phyloP scores from a whole-genome alignment of 2,797 vertebrate genomes.

The Sarcophilus harrisii region DNA sequence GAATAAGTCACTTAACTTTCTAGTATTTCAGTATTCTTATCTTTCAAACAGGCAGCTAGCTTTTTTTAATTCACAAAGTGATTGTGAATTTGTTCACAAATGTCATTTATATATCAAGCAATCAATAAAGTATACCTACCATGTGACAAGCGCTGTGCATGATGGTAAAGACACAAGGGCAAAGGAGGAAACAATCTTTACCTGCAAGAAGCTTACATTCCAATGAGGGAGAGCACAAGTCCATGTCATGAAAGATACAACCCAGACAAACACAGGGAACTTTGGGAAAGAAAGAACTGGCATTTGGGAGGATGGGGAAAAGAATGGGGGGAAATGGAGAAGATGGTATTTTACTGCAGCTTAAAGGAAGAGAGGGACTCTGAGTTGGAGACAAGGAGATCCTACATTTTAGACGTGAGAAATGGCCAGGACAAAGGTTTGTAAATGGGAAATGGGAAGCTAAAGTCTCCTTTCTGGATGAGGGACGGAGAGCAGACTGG shows the following conservation, averaged over 20 bases:
- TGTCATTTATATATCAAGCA: background rate
- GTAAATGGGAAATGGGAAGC: background rate
- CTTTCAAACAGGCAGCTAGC: background rate
- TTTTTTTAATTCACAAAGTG: background rate
- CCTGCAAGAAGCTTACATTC: background rate
- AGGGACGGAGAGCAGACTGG: background rate
- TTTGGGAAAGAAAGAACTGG: background rate
- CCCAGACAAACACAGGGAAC: background rate
- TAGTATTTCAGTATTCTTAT: background rate
- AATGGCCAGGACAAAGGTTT: background rate
- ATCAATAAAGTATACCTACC: background rate
- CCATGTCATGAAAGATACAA: background rate
- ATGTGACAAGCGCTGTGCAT: background rate
- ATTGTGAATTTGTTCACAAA: background rate
- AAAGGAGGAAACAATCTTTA: background rate
- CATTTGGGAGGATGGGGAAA: background rate
- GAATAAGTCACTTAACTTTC: background rate
- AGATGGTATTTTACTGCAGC: background rate
- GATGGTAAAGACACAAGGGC: background rate
- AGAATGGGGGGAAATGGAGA: background rate
- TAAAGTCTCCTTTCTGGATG: background rate
- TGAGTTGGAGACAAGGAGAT: background rate
- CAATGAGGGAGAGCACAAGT: background rate
- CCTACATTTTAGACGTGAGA: background rate
- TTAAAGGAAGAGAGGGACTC: background rate